Base-by-base conservation (phyloP, 1,140 invertebrate species). In the Samia ricini region DNA sequence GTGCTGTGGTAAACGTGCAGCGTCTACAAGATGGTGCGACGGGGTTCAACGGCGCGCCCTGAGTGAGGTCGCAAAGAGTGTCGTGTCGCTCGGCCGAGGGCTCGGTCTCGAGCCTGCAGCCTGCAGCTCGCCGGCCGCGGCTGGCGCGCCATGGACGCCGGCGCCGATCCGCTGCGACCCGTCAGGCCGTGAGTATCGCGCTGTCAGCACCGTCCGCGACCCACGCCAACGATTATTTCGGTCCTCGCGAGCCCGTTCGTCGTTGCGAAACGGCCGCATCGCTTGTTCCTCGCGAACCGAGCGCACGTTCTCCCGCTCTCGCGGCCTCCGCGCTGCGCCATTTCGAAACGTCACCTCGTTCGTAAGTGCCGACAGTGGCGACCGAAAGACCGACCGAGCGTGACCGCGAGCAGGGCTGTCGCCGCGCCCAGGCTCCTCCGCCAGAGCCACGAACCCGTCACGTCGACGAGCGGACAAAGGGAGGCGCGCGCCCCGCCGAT, bases 281-380 rank as follows among this genome's bases (percentile, higher is more conserved):
- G 72, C 75, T 79, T 77, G 69, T 72, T 79, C 78, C 79, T 78
- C 80, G 74, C 73, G 72, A 78, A 81, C 76, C 76, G 71, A 74
- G 77, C 77, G 77, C 77, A 85, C 83, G 83, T 86, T 88, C 85
- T 88, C 85, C 83, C 80, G 78, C 72, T 72, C 80, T 77, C 77
- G 72, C 79, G 85, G 85, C 85, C 85, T 85, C 83, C 79, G 81
- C 82, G 86, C 85, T 89, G 83, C 86, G 86, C 86, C 86, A 89
- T 89, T 87, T 81, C 83, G 79, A 83, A 88, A 77, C 81, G 81
- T 76, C 81, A 79, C 78, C 76, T 83, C 81, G 82, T 81, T 77
- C 77, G 79, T 72, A 76, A 71, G 76, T 64, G 72, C 60, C 56
- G 75, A 77, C 82, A 81, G 84, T 83, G 81, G 83, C 81, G 7